phyloP scores from a whole-genome alignment of 2,797 vertebrate species.

The Tragelaphus oryx region DNA sequence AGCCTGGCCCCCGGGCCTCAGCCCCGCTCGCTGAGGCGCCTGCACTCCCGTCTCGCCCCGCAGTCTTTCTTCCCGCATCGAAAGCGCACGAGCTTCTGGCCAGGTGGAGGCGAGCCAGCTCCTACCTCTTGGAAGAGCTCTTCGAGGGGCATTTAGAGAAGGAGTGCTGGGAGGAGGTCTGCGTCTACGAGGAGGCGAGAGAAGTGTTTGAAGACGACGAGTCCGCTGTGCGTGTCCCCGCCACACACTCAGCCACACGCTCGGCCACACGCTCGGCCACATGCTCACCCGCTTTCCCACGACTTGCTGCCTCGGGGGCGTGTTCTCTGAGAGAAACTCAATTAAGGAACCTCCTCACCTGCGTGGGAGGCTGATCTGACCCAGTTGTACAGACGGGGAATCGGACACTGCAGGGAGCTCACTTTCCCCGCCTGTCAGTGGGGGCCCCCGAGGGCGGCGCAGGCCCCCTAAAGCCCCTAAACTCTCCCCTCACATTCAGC shows the following conservation, averaged over 20 bases:
- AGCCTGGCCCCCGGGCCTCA: neutral
- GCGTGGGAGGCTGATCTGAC: neutral
- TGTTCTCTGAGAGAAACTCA: neutral
- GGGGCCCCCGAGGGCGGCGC: neutral
- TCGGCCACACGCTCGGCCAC: too few species aligned
- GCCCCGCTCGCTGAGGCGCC: neutral
- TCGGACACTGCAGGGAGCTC: neutral
- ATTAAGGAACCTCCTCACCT: neutral
- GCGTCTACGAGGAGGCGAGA: slow-evolving; percentile 88
- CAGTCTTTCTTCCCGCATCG: slow-evolving; percentile 82
- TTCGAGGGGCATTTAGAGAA: slow-evolving; percentile 89
- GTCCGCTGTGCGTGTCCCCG: slow-evolving; percentile 79
- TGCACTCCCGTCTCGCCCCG: neutral
- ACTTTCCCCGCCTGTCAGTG: neutral
- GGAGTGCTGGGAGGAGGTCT: slow-evolving; percentile 90
- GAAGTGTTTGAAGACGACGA: slow-evolving; percentile 86
- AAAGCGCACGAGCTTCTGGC: slow-evolving; percentile 80
- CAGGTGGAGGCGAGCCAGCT: slow-evolving; percentile 84
- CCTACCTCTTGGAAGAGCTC: slow-evolving; percentile 87
- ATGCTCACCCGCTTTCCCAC: neutral
- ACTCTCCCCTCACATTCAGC: neutral
- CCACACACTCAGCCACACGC: too few species aligned
- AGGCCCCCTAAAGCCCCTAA: neutral
- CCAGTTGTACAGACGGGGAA: neutral
- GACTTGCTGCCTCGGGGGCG: neutral